phyloP scores from a whole-genome alignment of 2,113 vertebrate genomes.

The Scopus umbretta region DNA sequence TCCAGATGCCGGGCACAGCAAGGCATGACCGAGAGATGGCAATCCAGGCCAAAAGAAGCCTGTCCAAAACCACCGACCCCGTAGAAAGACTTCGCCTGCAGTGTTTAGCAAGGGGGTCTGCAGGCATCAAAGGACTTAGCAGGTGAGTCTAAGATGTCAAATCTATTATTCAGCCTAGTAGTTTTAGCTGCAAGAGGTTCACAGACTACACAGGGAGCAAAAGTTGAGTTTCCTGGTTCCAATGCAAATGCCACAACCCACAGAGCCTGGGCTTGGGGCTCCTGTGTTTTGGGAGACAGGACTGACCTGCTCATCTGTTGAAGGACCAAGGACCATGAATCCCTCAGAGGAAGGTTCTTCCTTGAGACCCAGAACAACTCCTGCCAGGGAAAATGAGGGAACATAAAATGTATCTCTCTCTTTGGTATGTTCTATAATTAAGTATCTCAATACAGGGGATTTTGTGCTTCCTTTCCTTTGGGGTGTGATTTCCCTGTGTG shows the following conservation, averaged over 20 bases:
- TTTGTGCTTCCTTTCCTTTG: neutral
- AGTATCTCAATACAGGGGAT: neutral
- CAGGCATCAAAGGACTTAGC: slow-evolving; percentile 91
- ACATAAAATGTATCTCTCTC: neutral
- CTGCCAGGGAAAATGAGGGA: neutral
- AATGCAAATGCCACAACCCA: neutral
- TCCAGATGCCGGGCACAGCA: slow-evolving; percentile 85
- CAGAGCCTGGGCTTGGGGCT: neutral
- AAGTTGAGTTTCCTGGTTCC: neutral
- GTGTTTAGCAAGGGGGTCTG: slow-evolving; percentile 84
- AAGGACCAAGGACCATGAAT: neutral
- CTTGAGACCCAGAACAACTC: neutral
- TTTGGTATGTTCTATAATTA: neutral
- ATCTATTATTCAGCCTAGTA: neutral
- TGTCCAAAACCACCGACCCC: slow-evolving; percentile 72
- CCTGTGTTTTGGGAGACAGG: neutral
- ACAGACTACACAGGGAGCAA: neutral
- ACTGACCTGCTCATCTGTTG: neutral
- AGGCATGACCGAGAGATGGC: slow-evolving; percentile 88
- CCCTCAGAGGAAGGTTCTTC: neutral
- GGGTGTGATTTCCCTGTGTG: neutral
- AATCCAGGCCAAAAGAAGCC: slow-evolving; percentile 73
- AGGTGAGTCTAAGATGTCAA: slow-evolving; percentile 71
- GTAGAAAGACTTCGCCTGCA: slow-evolving; percentile 85
- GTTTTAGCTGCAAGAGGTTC: neutral